Evolutionary conservation across 2,888 invertebrate species (phyloP), one percentile per base, ranked within the genome.

Genomic region (Pecten maximus): DNA sequence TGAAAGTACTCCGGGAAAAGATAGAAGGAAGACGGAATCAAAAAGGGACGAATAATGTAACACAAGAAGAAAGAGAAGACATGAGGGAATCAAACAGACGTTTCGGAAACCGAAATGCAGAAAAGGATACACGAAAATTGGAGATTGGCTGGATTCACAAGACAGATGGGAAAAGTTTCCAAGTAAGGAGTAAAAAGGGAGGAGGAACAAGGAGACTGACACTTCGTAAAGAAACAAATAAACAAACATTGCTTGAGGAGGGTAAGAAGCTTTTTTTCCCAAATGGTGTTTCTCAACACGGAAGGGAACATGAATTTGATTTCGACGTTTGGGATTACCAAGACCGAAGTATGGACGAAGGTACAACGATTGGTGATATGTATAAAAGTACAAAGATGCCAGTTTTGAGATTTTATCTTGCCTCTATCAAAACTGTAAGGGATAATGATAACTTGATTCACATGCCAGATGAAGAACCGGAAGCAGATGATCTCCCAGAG

Each of bases 311-410:
- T 4, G 44, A 91, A 35, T 89, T 89, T 39, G n/a, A 60, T 3
- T 89, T 40, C 89, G 89, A 89, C 40, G 28, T 89, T 28, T 89
- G 89, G 89, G 88, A 91, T 60, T 91, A 54, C 50, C 50, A 48
- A 54, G 87, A 91, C 19, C n/a, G 87, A n/a, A 87, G 28, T 40
- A 86, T 91, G 54, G 87, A 88, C 23, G 88, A 54, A 86, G 28
- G 16, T 28, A 28, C 50, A 39, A 91, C 88, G 28, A 60, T 91
- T 50, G 87, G 60, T 10, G 28, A 89, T 23, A 60, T 91, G 88
- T 91, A 88, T 48, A n/a, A 88, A 23, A 40, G 44, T 19, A 91
- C 89, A 6, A 91, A 91, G 48, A 60, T 91, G 74, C 87, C 88
- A 16, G 39, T 88, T 35, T 39, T 91, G 10, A 19, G 88, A 40